phyloP scores from a whole-genome alignment of 2,888 invertebrate genomes.

The Leptinotarsa tumamoca region DNA sequence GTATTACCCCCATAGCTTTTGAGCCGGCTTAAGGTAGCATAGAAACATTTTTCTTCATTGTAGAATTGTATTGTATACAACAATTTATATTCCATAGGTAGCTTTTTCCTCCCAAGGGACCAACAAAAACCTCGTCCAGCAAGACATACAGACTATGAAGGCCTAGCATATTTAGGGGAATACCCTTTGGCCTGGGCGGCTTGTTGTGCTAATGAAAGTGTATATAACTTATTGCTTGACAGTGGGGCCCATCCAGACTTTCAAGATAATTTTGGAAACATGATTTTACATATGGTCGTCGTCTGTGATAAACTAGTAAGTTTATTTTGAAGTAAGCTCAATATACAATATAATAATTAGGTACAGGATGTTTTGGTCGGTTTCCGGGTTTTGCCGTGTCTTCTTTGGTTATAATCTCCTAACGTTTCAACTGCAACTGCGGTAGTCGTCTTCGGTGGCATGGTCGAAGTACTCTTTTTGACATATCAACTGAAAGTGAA shows the following conservation, averaged over 20 bases:
- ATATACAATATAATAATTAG: background rate
- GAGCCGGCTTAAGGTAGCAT: no score
- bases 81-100: constrained; percentile 67
- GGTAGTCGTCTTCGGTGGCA: no score
- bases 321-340: constrained; percentile 25
- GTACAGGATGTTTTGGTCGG: background rate
- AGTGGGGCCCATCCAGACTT: constrained; percentile 94
- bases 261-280: constrained; percentile 98
- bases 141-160: constrained; percentile 93
- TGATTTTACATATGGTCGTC: constrained; percentile 99
- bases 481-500: no score
- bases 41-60: background rate
- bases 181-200: constrained; percentile 98
- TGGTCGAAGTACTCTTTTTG: no score
- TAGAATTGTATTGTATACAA: background rate
- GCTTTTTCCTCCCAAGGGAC: constrained; percentile 95
- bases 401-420: no score
- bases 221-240: constrained; percentile 94
- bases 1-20: no score
- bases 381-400: no score
- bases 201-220: constrained; percentile 96
- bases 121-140: constrained; percentile 85
- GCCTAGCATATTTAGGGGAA: constrained; percentile 96
- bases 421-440: no score
- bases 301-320: constrained; percentile 95